Evolutionary conservation across 2,113 vertebrate genomes (phyloP).

Genomic region (Gobius niger): DNA sequence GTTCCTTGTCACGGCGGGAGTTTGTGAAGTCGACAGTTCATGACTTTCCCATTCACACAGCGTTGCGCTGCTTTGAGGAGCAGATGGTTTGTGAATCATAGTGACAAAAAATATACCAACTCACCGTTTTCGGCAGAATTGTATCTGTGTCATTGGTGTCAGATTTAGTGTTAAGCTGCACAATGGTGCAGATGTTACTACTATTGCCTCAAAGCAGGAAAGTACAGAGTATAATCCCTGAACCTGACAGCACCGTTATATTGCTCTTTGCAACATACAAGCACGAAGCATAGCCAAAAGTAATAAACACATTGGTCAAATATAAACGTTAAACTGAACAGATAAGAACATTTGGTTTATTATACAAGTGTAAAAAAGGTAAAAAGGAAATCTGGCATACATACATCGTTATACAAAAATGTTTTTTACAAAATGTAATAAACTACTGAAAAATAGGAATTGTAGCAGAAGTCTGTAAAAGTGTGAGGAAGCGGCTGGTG

Average conservation of each 20-base stretch:
- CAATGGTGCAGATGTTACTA: too few species aligned
- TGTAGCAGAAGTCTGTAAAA: constrained; percentile 45
- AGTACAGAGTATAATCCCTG: too few species aligned
- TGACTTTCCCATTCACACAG: constrained; percentile 5
- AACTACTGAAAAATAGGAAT: constrained; percentile 60
- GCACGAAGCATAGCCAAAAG: too few species aligned
- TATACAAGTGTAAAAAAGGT: constrained; percentile 20
- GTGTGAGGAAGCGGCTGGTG: not conserved
- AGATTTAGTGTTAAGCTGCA: too few species aligned
- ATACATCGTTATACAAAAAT: constrained; percentile 45
- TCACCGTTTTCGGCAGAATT: not conserved
- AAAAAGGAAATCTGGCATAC: constrained; percentile 23
- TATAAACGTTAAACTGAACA: constrained; percentile 23
- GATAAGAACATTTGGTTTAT: constrained; percentile 12
- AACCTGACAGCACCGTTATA: too few species aligned
- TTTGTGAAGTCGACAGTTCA: constrained; percentile 14
- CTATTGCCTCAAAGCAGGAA: too few species aligned
- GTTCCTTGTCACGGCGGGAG: constrained; percentile 10
- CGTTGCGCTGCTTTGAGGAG: not conserved
- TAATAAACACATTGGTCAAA: too few species aligned
- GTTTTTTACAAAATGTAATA: constrained; percentile 42
- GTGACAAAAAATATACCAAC: constrained; percentile 8
- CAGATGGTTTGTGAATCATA: constrained; percentile 44
- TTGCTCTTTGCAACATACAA: too few species aligned
- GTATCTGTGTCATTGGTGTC: not conserved